Percentiles rank a stretch among this genome's conserved stretches.
These are phyloP conservation scores for Leucoraja ocellata DNA, from an alignment of 2,797 vertebrate genomes.

Conservation along the genomic window DNA sequence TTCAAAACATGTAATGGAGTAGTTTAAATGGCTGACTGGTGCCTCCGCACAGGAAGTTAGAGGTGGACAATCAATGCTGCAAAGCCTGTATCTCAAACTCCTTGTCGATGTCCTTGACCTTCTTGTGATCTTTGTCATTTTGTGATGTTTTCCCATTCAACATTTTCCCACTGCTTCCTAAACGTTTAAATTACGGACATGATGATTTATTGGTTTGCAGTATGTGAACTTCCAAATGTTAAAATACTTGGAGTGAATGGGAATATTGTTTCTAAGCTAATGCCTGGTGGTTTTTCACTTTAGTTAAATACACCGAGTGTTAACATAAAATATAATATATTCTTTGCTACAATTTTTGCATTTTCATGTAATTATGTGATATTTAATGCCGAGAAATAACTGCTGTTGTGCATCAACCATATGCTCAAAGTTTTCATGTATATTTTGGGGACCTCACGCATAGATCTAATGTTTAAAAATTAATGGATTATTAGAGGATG, in stretches of 20 bases:
- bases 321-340: neutral
- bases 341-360: neutral
- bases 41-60: too few relatives aligned
- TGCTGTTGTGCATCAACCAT: neutral
- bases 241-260: neutral
- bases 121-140: neutral
- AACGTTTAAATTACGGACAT: neutral
- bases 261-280: neutral
- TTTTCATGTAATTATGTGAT: neutral
- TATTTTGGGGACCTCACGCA: too few relatives aligned
- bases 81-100: too few relatives aligned
- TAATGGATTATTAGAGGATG: slow-evolving; percentile 5
- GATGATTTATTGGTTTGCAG: neutral
- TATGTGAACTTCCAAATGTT: neutral
- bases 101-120: neutral
- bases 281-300: neutral
- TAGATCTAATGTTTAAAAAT: neutral
- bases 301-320: neutral
- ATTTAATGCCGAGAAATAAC: neutral
- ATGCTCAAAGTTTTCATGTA: neutral
- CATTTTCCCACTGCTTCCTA: neutral
- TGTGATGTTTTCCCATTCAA: neutral
- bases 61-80: too few relatives aligned
- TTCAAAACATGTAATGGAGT: too few relatives aligned
- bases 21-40: too few relatives aligned